Base-by-base conservation (phyloP, 2,797 vertebrate species). In the Acrossocheilus wenchowensis region DNA sequence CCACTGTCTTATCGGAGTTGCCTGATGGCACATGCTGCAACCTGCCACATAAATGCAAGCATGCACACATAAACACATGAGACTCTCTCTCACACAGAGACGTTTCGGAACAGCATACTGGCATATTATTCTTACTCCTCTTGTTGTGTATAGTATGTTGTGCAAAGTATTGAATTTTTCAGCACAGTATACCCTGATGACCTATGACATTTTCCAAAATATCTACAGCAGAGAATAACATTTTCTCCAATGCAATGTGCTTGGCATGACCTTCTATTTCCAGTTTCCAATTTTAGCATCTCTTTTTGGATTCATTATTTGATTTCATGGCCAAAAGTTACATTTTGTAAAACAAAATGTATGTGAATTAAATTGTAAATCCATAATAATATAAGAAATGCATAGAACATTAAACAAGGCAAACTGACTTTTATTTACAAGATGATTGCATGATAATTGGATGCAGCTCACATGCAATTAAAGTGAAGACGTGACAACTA, bases 21-120 rank as follows among this genome's bases (percentile, higher is more conserved):
- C 68, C 66, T 57, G 57, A 52, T 71, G 52, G 34, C 64, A 78
- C 68, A 54, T 68, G 36, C 17, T 72, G 48, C 34, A 72, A 66
- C 68, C 23, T n/a, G 36, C 69, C 79, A 85, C 45, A 82, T 74
- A 73, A 54, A 50, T 66, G 75, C 64, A 82, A 39, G 77, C 80
- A 66, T 75, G 8, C 41, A 81, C 36, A 66, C 19, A 74, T 15
- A 78, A 17, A 54, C 83, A 69, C 15, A 54, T 41, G 2, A 12
- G 10, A 12, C 30, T 30, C 9, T 19, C 12, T 48, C 9, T 83
- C 36, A 62, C 5, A 45, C 26, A 34, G 9, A 26, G 10, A 11
- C 11, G 15, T 69, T 69, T 68, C 3, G 10, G 17, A 54, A 34
- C 9, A 36, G 26, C 73, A 54, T 52, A 19, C 30, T 36, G 73